Percentiles rank a stretch among this genome's conserved stretches.
Evolutionary conservation across 2,113 vertebrate genomes (phyloP).

Genomic region (Seriola aureovittata): DNA sequence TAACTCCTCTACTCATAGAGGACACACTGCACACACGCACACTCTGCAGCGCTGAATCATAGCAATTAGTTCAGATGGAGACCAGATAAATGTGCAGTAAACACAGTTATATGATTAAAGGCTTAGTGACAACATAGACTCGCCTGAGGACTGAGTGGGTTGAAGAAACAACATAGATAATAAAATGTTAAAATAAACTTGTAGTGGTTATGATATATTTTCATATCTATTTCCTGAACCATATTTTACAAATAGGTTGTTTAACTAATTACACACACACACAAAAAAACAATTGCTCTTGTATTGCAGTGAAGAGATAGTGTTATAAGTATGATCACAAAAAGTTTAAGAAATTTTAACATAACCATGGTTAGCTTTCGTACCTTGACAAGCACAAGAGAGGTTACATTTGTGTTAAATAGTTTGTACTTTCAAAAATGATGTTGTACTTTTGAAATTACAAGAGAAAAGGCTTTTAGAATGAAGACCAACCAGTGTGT

Average conservation of each 20-base stretch:
- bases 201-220: background rate
- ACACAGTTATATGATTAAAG: slow-evolving; percentile 49
- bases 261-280: too few relatives aligned
- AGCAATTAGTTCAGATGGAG: slow-evolving; percentile 33
- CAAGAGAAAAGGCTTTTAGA: too few relatives aligned
- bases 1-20: background rate
- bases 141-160: slow-evolving; percentile 25
- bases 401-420: too few relatives aligned
- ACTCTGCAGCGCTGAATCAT: background rate
- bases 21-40: background rate
- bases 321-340: too few relatives aligned
- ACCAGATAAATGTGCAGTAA: slow-evolving; percentile 33
- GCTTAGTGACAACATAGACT: slow-evolving; percentile 37
- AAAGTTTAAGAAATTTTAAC: too few relatives aligned
- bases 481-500: too few relatives aligned
- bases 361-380: too few relatives aligned
- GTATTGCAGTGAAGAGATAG: too few relatives aligned
- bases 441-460: too few relatives aligned
- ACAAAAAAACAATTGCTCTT: too few relatives aligned
- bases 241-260: background rate
- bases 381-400: too few relatives aligned
- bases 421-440: too few relatives aligned
- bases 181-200: slow-evolving; percentile 13
- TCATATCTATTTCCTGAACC: background rate
- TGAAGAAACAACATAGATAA: slow-evolving; percentile 19